These are phyloP conservation scores for Nerophis ophidion DNA, from an alignment of 2,113 vertebrate species.

Conservation along the genomic window DNA sequence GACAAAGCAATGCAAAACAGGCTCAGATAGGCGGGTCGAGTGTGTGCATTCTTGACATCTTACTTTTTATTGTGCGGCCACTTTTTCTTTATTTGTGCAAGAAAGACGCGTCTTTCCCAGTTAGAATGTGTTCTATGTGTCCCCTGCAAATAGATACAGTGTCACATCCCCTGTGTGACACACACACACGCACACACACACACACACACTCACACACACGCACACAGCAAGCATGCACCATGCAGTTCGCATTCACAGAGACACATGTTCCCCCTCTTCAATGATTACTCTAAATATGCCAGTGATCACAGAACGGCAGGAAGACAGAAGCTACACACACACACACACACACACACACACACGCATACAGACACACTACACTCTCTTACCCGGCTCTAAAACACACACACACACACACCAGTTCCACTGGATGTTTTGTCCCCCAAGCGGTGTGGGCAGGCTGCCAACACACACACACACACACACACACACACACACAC, in stretches of 20 bases:
- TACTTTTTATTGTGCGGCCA: no score
- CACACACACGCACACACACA: conserved; percentile 9
- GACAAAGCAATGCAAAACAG: conserved; percentile 5
- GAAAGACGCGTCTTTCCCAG: no score
- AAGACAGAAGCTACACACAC: conserved; percentile 24
- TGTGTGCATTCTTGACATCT: no score
- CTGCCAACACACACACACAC: conserved; percentile 48
- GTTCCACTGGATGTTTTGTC: conserved; percentile 37
- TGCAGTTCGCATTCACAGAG: conserved; percentile 51
- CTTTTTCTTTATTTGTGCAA: no score
- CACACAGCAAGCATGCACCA: conserved; percentile 31
- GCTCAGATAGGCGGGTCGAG: no score
- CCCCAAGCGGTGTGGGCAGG: conserved; percentile 41
- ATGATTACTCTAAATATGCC: conserved; percentile 60
- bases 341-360: conserved; percentile 17
- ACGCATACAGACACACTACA: conserved; percentile 7
- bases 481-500: neutral
- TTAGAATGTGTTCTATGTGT: no score
- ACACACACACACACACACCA: conserved; percentile 38
- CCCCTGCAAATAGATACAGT: conserved; percentile 32
- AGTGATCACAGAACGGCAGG: conserved; percentile 52
- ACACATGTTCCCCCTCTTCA: conserved; percentile 51
- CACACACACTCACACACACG: conserved; percentile 8
- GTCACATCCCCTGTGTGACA: conserved; percentile 39
- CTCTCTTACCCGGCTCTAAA: conserved; percentile 22